Conservation (phyloP, 1,140 invertebrate species). For the Bombus consobrinus region DNA sequence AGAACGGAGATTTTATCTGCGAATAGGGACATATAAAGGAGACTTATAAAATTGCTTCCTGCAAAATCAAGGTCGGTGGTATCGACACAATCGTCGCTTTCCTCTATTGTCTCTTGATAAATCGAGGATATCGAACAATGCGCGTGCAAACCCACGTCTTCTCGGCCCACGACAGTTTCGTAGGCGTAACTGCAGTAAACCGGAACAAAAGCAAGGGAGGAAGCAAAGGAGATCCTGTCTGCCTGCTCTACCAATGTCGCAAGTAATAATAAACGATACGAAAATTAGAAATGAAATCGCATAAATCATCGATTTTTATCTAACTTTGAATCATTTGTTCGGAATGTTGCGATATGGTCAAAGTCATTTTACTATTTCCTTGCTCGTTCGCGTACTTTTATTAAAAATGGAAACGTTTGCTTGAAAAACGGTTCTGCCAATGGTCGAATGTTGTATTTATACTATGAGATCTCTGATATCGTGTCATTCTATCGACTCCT, state of each 20-base stretch:
- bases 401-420: no score
- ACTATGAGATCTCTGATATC: no score
- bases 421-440: no score
- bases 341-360: no score
- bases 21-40: not conserved
- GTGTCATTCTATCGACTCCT: no score
- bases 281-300: not conserved
- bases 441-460: no score
- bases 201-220: slow-evolving; percentile 18
- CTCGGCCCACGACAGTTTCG: slow-evolving; percentile 40
- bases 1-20: not conserved
- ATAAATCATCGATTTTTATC: not conserved
- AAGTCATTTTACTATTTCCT: no score
- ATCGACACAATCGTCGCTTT: not conserved
- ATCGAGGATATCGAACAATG: slow-evolving; percentile 49
- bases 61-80: slow-evolving; percentile 45
- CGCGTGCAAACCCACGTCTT: slow-evolving; percentile 53
- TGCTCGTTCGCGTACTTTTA: no score
- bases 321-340: not conserved
- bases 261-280: not conserved
- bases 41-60: not conserved
- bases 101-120: not conserved
- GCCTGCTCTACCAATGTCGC: not conserved
- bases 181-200: slow-evolving; percentile 9
- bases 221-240: not conserved